phyloP scores from a whole-genome alignment of 1,140 invertebrate genomes.

The Matsumurasca onukii region DNA sequence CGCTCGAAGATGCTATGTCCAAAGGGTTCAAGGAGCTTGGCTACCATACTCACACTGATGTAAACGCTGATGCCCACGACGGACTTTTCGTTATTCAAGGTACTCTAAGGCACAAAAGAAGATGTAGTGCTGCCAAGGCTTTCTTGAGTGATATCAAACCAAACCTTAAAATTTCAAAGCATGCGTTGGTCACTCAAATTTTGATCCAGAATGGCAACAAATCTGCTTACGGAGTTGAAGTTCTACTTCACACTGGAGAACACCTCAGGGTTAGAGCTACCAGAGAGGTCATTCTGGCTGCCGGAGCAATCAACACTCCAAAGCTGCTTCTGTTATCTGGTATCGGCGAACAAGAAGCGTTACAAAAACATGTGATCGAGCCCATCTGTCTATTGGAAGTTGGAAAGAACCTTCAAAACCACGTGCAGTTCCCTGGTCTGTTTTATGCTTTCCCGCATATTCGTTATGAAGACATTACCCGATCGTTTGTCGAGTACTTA shows the following conservation, averaged over 20 bases:
- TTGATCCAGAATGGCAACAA: constrained; percentile 53
- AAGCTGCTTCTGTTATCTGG: constrained; percentile 54
- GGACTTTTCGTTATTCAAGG: constrained; percentile 25
- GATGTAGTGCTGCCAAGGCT: constrained; percentile 70
- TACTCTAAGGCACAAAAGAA: constrained; percentile 63
- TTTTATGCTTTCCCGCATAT: neutral
- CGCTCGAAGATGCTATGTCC: neutral
- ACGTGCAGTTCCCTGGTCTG: constrained; percentile 40
- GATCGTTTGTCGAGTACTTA: constrained; percentile 15
- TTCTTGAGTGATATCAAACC: constrained; percentile 42
- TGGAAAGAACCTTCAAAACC: constrained; percentile 54
- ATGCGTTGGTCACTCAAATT: constrained; percentile 53
- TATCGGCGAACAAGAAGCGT: constrained; percentile 50
- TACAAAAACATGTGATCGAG: constrained; percentile 43
- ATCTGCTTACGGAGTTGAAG: constrained; percentile 72
- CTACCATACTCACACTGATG: constrained; percentile 2
- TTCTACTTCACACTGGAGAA: constrained; percentile 55
- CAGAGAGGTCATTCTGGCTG: constrained; percentile 52
- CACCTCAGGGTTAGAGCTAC: constrained; percentile 43
- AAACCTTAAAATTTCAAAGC: constrained; percentile 56
- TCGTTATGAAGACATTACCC: neutral
- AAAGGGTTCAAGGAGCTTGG: constrained; percentile 21
- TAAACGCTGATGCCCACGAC: constrained; percentile 23
- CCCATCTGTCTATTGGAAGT: constrained; percentile 39
- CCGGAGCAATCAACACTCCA: constrained; percentile 47